Evolutionary conservation across 2,888 invertebrate species (phyloP).

Genomic region (Toxonevra muliebris): DNA sequence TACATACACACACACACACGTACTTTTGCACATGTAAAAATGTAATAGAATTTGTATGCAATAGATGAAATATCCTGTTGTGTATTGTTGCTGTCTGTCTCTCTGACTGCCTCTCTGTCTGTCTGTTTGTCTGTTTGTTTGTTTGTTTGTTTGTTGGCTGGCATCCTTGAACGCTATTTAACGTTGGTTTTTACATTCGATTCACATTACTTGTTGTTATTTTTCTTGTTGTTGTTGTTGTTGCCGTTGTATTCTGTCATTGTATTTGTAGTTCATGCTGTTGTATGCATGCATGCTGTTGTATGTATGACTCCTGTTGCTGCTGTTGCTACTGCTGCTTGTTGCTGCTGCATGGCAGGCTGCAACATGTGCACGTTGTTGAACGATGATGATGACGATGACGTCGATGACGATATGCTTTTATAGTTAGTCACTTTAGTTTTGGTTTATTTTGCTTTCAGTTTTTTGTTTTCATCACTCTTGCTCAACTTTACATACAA

Average conservation of each 20-base stretch:
- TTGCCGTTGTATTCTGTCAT: no score
- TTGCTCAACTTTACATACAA: no score
- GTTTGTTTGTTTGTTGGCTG: neutral
- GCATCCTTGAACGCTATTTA: conserved; percentile 23
- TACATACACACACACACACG: neutral
- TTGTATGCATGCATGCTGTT: conserved; percentile 1
- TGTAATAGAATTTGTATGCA: neutral
- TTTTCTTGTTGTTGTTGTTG: neutral
- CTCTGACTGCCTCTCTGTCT: neutral
- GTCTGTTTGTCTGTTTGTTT: neutral
- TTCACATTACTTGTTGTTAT: neutral
- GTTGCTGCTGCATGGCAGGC: neutral
- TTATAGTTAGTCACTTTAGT: no score
- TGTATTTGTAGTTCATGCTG: neutral
- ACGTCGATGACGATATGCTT: neutral
- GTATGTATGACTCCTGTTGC: neutral
- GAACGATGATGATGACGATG: neutral
- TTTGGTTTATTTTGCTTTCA: no score
- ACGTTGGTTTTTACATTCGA: conserved; percentile 15
- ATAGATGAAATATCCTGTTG: conserved; percentile 10
- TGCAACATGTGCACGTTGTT: conserved; percentile 7
- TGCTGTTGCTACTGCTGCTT: neutral
- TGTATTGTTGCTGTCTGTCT: neutral
- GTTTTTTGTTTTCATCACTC: no score
- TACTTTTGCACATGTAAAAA: neutral